A percentile compares a stretch with the other conserved stretches of the same genome.
phyloP scores from a whole-genome alignment of 2,797 vertebrate species.

The Argentina silus region DNA sequence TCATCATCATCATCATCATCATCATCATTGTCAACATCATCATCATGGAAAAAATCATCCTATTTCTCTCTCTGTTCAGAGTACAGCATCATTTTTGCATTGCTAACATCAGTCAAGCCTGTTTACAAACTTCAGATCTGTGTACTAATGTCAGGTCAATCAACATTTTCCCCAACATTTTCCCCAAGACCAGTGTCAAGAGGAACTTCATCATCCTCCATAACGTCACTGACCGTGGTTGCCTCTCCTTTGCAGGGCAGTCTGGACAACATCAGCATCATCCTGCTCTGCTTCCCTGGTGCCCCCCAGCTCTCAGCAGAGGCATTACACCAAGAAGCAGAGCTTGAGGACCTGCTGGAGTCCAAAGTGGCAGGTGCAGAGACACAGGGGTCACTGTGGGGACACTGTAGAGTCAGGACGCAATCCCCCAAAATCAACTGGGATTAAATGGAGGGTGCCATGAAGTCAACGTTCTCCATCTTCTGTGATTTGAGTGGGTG shows the following conservation, averaged over 20 bases:
- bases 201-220: not conserved
- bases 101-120: not conserved
- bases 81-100: not conserved
- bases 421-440: too few relatives aligned
- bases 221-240: not conserved
- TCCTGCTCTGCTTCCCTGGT: slow-evolving; percentile 83
- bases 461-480: too few relatives aligned
- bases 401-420: too few relatives aligned
- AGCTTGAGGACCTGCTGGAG: slow-evolving; percentile 79
- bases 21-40: not conserved
- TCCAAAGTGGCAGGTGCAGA: slow-evolving; percentile 80
- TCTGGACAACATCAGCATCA: slow-evolving; percentile 87
- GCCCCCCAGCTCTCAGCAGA: slow-evolving; percentile 82
- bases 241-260: slow-evolving; percentile 76
- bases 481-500: too few relatives aligned
- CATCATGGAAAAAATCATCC: not conserved
- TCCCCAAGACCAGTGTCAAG: too few relatives aligned
- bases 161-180: not conserved
- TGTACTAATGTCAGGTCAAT: too few relatives aligned
- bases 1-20: too few relatives aligned
- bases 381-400: not conserved
- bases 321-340: slow-evolving; percentile 78
- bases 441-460: too few relatives aligned
- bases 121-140: not conserved
- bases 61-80: not conserved